phyloP scores from a whole-genome alignment of 2,888 invertebrate genomes.

The Onthophagus sagittarius region DNA sequence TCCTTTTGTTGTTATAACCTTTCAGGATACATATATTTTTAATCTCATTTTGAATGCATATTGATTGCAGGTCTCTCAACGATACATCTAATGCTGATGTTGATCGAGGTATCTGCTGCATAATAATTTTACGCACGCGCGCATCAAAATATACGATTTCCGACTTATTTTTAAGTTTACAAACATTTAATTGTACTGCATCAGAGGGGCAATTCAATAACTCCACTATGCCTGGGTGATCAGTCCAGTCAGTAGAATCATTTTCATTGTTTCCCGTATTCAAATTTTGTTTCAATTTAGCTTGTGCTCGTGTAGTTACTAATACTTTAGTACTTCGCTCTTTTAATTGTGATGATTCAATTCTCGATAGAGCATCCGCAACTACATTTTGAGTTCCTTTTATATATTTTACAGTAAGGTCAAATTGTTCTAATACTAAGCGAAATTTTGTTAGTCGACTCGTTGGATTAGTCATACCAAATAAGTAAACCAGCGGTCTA shows the following conservation, averaged over 20 bases:
- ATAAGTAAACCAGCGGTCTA: constrained; percentile 17
- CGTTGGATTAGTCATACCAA: constrained; percentile 17
- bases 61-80: constrained; percentile 19
- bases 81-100: constrained; percentile 9
- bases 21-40: background rate
- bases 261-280: background rate
- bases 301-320: background rate
- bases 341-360: constrained; percentile 23
- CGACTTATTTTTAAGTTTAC: background rate
- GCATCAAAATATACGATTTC: too few species aligned
- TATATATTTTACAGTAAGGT: constrained; percentile 35
- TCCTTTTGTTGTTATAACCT: background rate
- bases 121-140: background rate
- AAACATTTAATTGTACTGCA: constrained; percentile 6
- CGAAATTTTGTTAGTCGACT: constrained; percentile 17
- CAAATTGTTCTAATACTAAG: constrained; percentile 22
- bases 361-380: constrained; percentile 33
- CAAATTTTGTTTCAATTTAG: constrained; percentile 2
- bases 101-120: constrained; percentile 15
- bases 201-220: constrained; percentile 20
- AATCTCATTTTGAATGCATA: constrained; percentile 6
- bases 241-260: constrained; percentile 15
- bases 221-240: constrained; percentile 24
- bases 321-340: constrained; percentile 10
- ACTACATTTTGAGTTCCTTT: constrained; percentile 36